These are phyloP conservation scores for Leucania comma DNA, from an alignment of 2,888 invertebrate genomes.

Conservation along the genomic window DNA sequence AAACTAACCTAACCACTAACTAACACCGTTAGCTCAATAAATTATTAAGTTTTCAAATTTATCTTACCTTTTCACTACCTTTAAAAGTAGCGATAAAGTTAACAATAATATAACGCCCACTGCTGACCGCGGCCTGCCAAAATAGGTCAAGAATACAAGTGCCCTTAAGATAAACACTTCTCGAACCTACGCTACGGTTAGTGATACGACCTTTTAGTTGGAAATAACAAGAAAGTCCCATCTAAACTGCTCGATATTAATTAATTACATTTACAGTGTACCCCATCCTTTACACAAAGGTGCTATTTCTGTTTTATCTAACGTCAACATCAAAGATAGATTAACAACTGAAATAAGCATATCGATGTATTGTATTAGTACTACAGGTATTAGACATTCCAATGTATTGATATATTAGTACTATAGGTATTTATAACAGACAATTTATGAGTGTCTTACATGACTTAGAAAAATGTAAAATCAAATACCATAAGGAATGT, in stretches of 20 bases:
- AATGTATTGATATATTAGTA: slow-evolving; percentile 2
- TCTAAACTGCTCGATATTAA: not conserved
- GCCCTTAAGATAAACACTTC: slow-evolving; percentile 2
- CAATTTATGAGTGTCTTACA: not conserved
- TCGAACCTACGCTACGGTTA: not conserved
- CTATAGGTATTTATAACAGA: not conserved
- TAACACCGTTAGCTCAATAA: slow-evolving; percentile 6
- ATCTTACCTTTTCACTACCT: not conserved
- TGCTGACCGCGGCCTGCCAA: not conserved
- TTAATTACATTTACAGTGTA: slow-evolving; percentile 5
- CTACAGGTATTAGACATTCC: not conserved
- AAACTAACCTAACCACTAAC: not conserved
- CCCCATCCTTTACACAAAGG: not conserved
- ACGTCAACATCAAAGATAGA: not conserved
- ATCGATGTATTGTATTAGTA: not conserved
- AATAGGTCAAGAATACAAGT: not conserved
- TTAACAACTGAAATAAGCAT: not conserved
- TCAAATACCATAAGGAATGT: too few species aligned
- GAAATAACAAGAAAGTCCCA: not conserved
- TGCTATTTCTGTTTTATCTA: not conserved
- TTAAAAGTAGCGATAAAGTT: slow-evolving; percentile 2
- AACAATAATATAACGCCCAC: slow-evolving; percentile 22
- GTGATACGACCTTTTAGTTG: slow-evolving; percentile 6
- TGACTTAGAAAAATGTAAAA: too few species aligned
- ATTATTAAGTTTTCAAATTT: slow-evolving; percentile 12